Evolutionary conservation across 2,797 vertebrate genomes (phyloP).

Genomic region (Silurus lanzhouensis): DNA sequence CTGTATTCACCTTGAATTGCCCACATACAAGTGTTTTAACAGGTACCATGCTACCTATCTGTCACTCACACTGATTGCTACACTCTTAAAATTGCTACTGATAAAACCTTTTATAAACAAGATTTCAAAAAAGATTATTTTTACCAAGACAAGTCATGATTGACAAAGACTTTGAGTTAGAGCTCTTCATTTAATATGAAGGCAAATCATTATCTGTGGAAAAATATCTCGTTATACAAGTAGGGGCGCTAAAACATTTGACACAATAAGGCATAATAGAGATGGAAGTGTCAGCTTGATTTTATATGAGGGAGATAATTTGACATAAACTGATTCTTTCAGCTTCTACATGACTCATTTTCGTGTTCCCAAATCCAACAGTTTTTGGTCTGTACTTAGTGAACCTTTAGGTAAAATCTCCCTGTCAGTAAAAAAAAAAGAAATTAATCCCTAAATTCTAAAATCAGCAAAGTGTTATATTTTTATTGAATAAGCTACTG

Average conservation of each 20-base stretch:
- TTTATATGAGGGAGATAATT: neutral
- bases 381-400: neutral
- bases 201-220: neutral
- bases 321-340: neutral
- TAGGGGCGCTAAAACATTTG: neutral
- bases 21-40: conserved; percentile 91
- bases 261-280: neutral
- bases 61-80: neutral
- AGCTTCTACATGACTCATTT: neutral
- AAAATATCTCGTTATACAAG: neutral
- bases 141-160: neutral
- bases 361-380: neutral
- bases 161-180: neutral
- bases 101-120: neutral
- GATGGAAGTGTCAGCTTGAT: neutral
- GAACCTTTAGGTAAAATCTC: neutral
- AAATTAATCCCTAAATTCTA: too few species aligned
- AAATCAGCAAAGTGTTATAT: too few species aligned
- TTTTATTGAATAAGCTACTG: too few species aligned
- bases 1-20: conserved; percentile 71
- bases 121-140: neutral
- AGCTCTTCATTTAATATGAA: neutral
- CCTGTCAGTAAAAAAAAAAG: too few species aligned
- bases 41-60: conserved; percentile 71
- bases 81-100: neutral